These are phyloP conservation scores for Gymnopithys bicolor DNA, from an alignment of 2,797 vertebrate genomes.

Conservation along the genomic window DNA sequence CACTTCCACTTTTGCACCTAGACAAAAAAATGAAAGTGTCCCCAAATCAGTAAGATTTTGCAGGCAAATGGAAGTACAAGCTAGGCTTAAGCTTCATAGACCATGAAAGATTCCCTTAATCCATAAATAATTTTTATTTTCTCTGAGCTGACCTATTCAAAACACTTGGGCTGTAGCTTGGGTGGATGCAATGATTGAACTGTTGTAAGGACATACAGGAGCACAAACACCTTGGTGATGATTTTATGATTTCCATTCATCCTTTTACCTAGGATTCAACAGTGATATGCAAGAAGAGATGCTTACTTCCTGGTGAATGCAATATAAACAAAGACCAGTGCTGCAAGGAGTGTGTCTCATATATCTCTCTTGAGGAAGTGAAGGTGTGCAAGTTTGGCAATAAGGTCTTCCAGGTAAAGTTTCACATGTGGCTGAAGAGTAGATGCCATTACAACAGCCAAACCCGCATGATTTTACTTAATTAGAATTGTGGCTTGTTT, in stretches of 20 bases:
- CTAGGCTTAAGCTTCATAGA: neutral
- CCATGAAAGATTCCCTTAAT: neutral
- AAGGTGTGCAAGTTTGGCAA: conserved; percentile 92
- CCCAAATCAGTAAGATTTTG: neutral
- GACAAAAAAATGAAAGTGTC: neutral
- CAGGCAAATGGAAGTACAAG: neutral
- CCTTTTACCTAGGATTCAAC: conserved; percentile 88
- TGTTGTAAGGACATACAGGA: neutral
- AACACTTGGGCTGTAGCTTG: neutral
- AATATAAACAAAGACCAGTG: conserved; percentile 75
- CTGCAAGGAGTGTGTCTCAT: conserved; percentile 89
- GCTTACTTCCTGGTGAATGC: conserved; percentile 83
- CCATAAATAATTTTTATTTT: neutral
- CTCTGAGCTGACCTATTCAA: neutral
- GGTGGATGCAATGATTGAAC: neutral
- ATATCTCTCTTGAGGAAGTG: conserved; percentile 84
- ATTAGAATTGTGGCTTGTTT: neutral
- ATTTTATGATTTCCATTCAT: neutral
- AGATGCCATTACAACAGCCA: neutral
- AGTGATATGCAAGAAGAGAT: conserved; percentile 88
- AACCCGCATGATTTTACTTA: neutral
- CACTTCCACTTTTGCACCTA: neutral
- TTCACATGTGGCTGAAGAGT: neutral
- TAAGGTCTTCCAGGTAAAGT: conserved; percentile 92
- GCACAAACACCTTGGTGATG: neutral